Percentiles rank a stretch among this genome's conserved stretches.
Evolutionary conservation across 2,797 vertebrate genomes (phyloP).

Genomic region (Brachyrhaphis roseni): DNA sequence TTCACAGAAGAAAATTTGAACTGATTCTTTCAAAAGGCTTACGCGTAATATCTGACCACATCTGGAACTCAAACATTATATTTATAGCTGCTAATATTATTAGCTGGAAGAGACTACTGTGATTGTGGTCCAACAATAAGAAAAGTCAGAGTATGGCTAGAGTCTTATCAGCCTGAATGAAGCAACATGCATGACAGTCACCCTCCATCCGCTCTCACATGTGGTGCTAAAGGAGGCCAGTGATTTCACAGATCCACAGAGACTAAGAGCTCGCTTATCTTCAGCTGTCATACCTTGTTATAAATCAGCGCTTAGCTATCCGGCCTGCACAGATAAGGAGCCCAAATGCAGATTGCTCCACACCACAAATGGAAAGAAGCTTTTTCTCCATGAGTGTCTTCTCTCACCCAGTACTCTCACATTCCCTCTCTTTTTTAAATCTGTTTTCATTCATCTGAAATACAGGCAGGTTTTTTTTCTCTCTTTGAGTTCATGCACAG

Average conservation of each 20-base stretch:
- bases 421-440: constrained; percentile 47
- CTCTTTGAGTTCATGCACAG: constrained; percentile 39
- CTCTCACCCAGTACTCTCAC: constrained; percentile 32
- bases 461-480: constrained; percentile 43
- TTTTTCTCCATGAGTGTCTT: constrained; percentile 30
- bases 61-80: background rate
- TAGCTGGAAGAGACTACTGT: constrained; percentile 45
- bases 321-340: constrained; percentile 69
- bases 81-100: background rate
- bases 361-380: constrained; percentile 44
- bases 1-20: constrained; percentile 52
- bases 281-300: constrained; percentile 63
- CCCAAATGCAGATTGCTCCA: constrained; percentile 54
- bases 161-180: constrained; percentile 52
- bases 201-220: constrained; percentile 44
- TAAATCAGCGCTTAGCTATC: constrained; percentile 68
- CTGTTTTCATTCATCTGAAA: constrained; percentile 64
- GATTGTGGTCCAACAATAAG: constrained; percentile 26
- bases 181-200: constrained; percentile 60
- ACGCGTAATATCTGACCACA: constrained; percentile 28
- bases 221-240: constrained; percentile 51
- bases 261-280: constrained; percentile 71
- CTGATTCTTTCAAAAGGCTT: constrained; percentile 42
- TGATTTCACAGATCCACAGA: constrained; percentile 58
- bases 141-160: constrained; percentile 24